phyloP scores from a whole-genome alignment of 2,797 vertebrate genomes.

The Arnoldichthys spilopterus region DNA sequence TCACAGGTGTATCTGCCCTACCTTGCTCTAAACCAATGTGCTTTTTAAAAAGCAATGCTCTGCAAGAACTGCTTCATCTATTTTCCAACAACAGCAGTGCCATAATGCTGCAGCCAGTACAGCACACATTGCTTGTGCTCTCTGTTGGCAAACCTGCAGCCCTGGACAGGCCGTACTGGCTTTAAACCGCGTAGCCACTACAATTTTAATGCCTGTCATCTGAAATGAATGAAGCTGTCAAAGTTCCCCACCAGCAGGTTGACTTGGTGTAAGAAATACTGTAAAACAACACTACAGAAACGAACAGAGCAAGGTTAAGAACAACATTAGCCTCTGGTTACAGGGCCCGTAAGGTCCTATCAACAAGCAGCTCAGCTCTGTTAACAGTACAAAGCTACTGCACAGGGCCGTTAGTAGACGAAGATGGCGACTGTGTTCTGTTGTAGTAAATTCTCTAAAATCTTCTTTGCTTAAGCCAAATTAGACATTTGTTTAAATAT shows the following conservation, averaged over 20 bases:
- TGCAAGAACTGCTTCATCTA: neutral
- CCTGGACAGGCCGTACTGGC: neutral
- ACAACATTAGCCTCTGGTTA: slow-evolving; percentile 12
- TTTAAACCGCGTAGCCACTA: neutral
- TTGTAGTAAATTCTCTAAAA: no score
- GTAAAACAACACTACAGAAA: slow-evolving; percentile 6
- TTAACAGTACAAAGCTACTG: no score
- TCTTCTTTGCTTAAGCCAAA: no score
- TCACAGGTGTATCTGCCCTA: no score
- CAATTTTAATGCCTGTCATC: slow-evolving; percentile 13
- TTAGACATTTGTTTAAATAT: no score
- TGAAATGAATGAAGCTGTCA: slow-evolving; percentile 17
- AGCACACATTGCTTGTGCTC: neutral
- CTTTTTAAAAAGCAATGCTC: no score
- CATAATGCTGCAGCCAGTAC: neutral
- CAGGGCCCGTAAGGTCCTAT: neutral
- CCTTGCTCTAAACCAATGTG: no score
- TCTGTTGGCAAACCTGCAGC: no score
- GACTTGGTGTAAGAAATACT: neutral
- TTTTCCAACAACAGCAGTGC: neutral
- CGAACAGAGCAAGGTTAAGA: neutral
- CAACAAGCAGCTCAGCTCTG: neutral
- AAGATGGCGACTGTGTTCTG: no score
- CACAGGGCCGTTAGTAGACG: no score
- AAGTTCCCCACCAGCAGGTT: neutral